phyloP scores from a whole-genome alignment of 2,113 vertebrate genomes.

The Prunella fulvescens region DNA sequence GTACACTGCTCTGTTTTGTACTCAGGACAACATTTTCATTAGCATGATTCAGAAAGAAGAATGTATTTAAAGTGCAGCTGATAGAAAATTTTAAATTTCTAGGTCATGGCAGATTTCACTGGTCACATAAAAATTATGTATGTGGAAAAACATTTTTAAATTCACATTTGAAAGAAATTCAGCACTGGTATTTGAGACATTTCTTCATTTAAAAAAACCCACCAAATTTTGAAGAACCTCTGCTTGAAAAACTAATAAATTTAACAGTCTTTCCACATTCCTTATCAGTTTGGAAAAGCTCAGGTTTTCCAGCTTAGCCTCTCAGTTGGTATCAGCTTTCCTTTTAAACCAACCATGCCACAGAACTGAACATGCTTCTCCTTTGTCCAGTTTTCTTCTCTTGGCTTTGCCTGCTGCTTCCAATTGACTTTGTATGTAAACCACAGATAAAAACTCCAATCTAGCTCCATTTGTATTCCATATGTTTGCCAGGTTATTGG shows the following conservation, averaged over 20 bases:
- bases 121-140: background rate
- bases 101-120: background rate
- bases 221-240: background rate
- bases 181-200: background rate
- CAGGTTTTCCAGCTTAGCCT: background rate
- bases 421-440: background rate
- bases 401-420: conserved; percentile 5
- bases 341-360: background rate
- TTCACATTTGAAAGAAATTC: background rate
- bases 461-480: background rate
- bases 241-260: background rate
- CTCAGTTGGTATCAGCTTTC: background rate
- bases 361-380: background rate
- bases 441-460: background rate
- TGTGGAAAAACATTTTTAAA: background rate
- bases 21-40: background rate
- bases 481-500: background rate
- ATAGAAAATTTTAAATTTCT: background rate
- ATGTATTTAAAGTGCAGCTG: background rate
- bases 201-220: background rate
- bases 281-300: background rate
- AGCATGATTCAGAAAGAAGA: background rate
- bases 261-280: background rate
- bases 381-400: conserved; percentile 1
- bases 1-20: background rate